phyloP scores from a whole-genome alignment of 2,113 vertebrate species.

The Ranitomeya imitator region DNA sequence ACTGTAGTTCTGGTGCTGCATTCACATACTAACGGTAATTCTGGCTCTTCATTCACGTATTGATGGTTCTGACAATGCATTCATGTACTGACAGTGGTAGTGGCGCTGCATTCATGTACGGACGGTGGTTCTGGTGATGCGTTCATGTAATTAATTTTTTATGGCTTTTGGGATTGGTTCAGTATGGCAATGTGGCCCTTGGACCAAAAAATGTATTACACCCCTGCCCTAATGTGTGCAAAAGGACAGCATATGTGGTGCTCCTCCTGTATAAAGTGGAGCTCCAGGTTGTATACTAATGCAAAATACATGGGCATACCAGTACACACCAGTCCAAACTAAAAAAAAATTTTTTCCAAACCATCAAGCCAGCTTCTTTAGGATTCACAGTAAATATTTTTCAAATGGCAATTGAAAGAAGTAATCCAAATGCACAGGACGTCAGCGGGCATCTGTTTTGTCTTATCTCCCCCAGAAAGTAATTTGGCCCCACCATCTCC shows the following conservation, averaged over 20 bases:
- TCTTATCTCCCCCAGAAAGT: slow-evolving; percentile 20
- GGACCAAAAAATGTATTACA: too few species aligned
- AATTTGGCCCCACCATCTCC: slow-evolving; percentile 5
- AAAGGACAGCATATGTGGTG: neutral
- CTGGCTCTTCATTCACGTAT: too few species aligned
- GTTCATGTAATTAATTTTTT: too few species aligned
- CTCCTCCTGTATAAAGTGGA: neutral
- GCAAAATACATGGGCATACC: neutral
- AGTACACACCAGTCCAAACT: neutral
- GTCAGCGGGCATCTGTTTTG: slow-evolving; percentile 17
- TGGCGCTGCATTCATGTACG: too few species aligned
- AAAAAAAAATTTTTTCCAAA: neutral
- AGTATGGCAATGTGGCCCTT: too few species aligned
- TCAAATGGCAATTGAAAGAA: neutral
- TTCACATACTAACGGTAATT: too few species aligned
- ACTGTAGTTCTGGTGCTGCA: too few species aligned
- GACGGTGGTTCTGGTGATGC: too few species aligned
- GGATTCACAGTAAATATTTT: neutral
- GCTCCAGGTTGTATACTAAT: neutral
- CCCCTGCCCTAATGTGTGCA: neutral
- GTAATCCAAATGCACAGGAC: neutral
- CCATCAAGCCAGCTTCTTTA: neutral
- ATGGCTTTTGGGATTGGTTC: too few species aligned
- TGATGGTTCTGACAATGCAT: too few species aligned
- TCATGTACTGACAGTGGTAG: too few species aligned